Conservation (phyloP, 2,113 vertebrate species). For the Azemiops feae region DNA sequence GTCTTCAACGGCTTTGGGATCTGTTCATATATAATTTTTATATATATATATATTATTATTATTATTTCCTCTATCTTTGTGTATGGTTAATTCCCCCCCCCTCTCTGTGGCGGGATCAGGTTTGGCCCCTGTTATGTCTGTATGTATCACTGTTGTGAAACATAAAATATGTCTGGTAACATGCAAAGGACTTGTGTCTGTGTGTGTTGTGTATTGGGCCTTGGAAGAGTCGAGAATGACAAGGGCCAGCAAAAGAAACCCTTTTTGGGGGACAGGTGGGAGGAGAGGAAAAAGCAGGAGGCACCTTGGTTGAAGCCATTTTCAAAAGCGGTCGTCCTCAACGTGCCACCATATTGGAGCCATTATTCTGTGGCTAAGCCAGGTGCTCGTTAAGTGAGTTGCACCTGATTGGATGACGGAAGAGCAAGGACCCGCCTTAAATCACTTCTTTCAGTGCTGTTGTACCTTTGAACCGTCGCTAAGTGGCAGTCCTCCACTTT, state of each 20-base stretch:
- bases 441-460: not conserved
- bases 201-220: not conserved
- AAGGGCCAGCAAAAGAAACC: too few relatives aligned
- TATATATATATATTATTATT: not conserved
- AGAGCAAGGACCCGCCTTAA: not conserved
- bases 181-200: not conserved
- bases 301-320: not conserved
- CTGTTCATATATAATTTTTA: constrained; percentile 15
- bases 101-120: constrained; percentile 15
- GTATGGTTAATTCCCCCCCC: constrained; percentile 4
- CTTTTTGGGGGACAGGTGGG: not conserved
- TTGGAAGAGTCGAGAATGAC: fast-evolving
- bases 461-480: too few relatives aligned
- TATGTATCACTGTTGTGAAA: constrained; percentile 30
- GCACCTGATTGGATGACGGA: not conserved
- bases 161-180: constrained; percentile 37
- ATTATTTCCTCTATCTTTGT: constrained; percentile 15
- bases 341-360: too few relatives aligned
- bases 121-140: constrained; percentile 4
- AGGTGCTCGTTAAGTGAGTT: not conserved
- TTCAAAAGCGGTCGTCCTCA: not conserved
- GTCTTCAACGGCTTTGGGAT: constrained; percentile 8
- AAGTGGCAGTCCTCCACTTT: not conserved
- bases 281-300: not conserved
- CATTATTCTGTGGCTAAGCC: not conserved